Base-by-base conservation (phyloP, 2,888 invertebrate genomes). In the Hirtodrosophila trivittata region DNA sequence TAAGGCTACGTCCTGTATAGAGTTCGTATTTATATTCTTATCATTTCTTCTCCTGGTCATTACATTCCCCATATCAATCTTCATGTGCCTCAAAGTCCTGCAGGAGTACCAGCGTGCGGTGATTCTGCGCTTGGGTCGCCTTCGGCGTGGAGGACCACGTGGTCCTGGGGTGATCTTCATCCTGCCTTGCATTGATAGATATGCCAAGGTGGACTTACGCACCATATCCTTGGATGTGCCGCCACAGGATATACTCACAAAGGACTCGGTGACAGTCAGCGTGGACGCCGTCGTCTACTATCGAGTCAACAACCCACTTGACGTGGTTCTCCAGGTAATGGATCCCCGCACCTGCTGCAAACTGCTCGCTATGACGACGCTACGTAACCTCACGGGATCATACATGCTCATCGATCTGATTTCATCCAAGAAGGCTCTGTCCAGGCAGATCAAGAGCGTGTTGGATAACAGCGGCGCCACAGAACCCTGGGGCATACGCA, bases 251-350 rank as follows among this genome's bases (percentile, higher is more conserved):
- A 93, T 91, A 54, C 92, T 97, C 50, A 97, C 97, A 18, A 95
- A 95, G 91, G 97, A 97, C 91, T 96, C 96, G 0, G 97, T 97
- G 28, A 97, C 97, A 0, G 97, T 98, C 4, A 95, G 95, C 16
- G 97, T 98, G 0, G 97, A 97, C 85, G 97, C 97, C 0, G 95
- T 95, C 0, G 94, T 96, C 13, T 96, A 95, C 89, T 96, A 95
- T 85, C 92, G 94, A 64, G 93, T 95, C 56, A 93, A 94, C 71
- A 94, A 95, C 83, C 95, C 95, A 0, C 89, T 95, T 12, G 94
- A 93, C 84, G 94, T 95, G 0, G 93, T 95, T 2, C 93, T 95
- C 42, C 93, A 92, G 89, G 94, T 95, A 6, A 93, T 93, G 0
- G 67, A 89, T 54, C 78, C 75, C 1, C 57, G 66, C 81, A 94